Evolutionary conservation across 2,888 invertebrate species (phyloP).

Genomic region (Pardosa pseudoannulata): DNA sequence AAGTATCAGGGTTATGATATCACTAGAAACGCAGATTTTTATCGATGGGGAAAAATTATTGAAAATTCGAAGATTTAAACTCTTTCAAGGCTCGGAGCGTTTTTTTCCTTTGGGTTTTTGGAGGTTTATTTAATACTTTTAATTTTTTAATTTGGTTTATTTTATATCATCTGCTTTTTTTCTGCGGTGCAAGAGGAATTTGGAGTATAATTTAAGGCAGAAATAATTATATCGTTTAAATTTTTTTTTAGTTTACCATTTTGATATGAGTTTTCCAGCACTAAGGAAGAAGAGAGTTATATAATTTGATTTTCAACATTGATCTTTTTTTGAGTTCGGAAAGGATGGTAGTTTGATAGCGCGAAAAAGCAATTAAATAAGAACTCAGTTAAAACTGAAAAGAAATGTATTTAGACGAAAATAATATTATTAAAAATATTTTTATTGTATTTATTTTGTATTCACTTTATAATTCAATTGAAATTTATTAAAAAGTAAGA

Average conservation of each 20-base stretch:
- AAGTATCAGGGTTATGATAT: constrained; percentile 1
- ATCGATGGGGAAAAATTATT: neutral
- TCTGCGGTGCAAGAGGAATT: neutral
- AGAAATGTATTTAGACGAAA: too few species aligned
- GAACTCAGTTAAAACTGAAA: too few species aligned
- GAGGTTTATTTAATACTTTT: neutral
- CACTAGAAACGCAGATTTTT: neutral
- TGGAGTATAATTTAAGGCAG: neutral
- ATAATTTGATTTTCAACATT: neutral
- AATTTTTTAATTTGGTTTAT: constrained; percentile 2
- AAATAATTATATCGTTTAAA: constrained; percentile 1
- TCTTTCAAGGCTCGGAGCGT: neutral
- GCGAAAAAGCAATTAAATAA: too few species aligned
- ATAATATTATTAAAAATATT: too few species aligned
- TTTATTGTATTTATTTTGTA: too few species aligned
- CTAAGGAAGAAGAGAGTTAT: neutral
- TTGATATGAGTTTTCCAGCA: neutral
- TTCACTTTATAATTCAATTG: too few species aligned
- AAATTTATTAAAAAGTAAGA: too few species aligned
- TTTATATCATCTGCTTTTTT: neutral
- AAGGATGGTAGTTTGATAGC: too few species aligned
- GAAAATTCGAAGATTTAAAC: constrained; percentile 5
- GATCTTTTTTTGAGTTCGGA: too few species aligned
- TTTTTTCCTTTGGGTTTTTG: neutral
- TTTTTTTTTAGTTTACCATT: neutral